phyloP scores from a whole-genome alignment of 2,797 vertebrate species.

The Nothura maculosa region DNA sequence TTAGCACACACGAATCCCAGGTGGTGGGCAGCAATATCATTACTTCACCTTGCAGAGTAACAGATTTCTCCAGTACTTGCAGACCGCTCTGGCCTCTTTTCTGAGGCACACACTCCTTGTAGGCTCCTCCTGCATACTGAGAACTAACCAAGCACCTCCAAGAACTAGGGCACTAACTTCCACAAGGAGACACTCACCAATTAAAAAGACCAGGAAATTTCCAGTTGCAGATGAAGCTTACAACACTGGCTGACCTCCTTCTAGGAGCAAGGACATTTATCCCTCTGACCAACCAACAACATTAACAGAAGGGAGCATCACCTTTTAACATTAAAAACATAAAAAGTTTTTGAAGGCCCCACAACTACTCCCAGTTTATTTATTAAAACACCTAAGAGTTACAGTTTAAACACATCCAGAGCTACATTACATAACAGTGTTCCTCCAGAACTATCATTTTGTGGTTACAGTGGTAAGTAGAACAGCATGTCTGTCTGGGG shows the following conservation, averaged over 20 bases:
- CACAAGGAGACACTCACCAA: neutral
- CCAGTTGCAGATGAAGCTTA: neutral
- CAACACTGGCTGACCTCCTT: neutral
- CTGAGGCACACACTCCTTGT: neutral
- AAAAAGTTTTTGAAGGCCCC: neutral
- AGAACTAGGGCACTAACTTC: neutral
- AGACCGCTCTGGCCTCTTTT: neutral
- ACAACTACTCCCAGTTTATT: neutral
- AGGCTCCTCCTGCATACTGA: neutral
- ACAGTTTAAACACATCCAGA: neutral
- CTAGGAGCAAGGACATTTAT: neutral
- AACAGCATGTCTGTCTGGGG: neutral
- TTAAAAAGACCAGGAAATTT: neutral
- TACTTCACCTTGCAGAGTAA: neutral
- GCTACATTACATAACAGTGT: accelerated
- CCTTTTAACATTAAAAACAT: neutral
- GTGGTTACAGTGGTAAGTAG: neutral
- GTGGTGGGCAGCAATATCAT: neutral
- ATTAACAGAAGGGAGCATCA: neutral
- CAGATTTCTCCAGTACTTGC: neutral
- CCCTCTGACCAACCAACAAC: neutral
- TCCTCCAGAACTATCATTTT: neutral
- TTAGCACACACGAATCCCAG: neutral
- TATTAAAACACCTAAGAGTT: neutral
- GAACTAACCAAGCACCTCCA: neutral